These are phyloP conservation scores for Caenorhabditis latens DNA, from an alignment of 1,140 invertebrate species.

Conservation along the genomic window DNA sequence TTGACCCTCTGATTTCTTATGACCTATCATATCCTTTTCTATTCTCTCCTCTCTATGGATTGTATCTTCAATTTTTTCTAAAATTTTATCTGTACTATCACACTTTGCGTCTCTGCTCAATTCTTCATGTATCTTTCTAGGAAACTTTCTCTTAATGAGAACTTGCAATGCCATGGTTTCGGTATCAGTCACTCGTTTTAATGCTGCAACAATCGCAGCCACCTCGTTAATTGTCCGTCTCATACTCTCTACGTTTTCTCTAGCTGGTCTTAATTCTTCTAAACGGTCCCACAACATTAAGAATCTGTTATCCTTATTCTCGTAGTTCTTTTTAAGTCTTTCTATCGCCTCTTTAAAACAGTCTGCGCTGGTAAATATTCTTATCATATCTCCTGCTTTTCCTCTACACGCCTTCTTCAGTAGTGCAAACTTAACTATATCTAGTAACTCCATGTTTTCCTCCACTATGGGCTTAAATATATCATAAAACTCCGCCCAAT, in stretches of 20 bases:
- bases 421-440: not conserved
- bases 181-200: not conserved
- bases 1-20: not conserved
- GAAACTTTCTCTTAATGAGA: not conserved
- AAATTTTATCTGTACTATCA: not conserved
- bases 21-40: conserved; percentile 21
- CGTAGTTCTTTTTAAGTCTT: not conserved
- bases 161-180: not conserved
- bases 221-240: not conserved
- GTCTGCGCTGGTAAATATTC: not conserved
- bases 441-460: not conserved
- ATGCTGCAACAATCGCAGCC: not conserved
- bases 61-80: not conserved
- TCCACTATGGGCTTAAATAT: not conserved
- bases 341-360: not conserved
- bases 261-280: not conserved
- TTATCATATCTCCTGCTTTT: conserved; percentile 10
- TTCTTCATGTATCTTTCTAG: not conserved
- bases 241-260: not conserved
- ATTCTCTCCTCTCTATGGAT: not conserved
- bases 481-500: conserved; percentile 5
- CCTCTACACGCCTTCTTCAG: not conserved
- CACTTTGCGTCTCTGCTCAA: not conserved
- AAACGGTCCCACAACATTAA: not conserved
- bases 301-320: not conserved